Base-by-base conservation (phyloP, 2,113 vertebrate genomes). In the Oncorhynchus masou region DNA sequence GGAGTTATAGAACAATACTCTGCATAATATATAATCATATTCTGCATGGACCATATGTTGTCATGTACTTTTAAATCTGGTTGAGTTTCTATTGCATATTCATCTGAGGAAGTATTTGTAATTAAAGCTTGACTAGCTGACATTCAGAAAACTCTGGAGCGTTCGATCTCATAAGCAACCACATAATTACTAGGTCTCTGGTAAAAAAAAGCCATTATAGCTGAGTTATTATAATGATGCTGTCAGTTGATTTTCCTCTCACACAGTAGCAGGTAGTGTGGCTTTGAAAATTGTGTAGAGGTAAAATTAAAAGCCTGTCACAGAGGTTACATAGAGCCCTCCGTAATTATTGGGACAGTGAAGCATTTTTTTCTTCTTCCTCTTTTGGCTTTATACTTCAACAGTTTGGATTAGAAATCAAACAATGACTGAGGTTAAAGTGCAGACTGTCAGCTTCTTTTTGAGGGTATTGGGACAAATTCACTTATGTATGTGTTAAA, bases 1-100 rank as follows among this genome's bases (percentile, higher is more conserved):
- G 8, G 39, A 39, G 39, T 9, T 45, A 11, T 12, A 11, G 9
- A 45, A 45, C 39, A 45, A 45, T 45, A 45, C 11, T 45, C 39
- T 45, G 39, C 39, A 45, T 45, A 45, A 45, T 45, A 45, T 9
- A 45, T 45, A 45, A 45, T 45, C 39, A 45, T 45, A 45, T 45
- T 45, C 8, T 45, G 39, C 9, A 45, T 45, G 2, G 2, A 9
- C 8, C 2, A 45, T 11, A 45, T 45, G 39, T 11, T 45, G 8
- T 45, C 39, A 45, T 45, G 8, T 45, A 45, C 39, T 45, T 45
- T 9, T 45, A 45, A 45, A 45, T 2, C 39, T 45, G 39, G 39
- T 2, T 45, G 39, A 45, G 9, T 81, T 86, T 91, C 89, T 57
- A 57, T 6, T 57, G 20, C 19, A 6, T 2, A 20, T 57, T 45